Evolutionary conservation across 2,797 vertebrate genomes (phyloP), one percentile per base, ranked within the genome.

Genomic region (Hypotaenidia philippensis): DNA sequence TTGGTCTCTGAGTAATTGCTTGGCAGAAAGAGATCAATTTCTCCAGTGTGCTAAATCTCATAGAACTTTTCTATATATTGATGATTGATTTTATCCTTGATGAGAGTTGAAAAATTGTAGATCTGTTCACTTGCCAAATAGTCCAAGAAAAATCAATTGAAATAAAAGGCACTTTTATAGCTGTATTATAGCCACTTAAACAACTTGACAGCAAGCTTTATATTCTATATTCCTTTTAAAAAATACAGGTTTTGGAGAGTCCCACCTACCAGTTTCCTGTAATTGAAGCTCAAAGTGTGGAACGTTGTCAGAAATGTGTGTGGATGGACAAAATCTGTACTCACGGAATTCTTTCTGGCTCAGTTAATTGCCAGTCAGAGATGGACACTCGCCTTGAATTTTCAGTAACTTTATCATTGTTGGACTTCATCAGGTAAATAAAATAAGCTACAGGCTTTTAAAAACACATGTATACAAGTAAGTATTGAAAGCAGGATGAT

Each of bases 361-460:
- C 70, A 8, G 17, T 99, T 61, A 98, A 93, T 60, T 99, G 98
- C 96, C 97, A 97, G 40, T 65, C 94, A 32, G 94, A 98, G 47
- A 85, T 56, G 32, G 98, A 97, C 78, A 94, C 96, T 81, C 80
- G 26, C 16, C 91, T 98, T 31, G 94, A 97, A 72, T 99, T 99
- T 97, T 98, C 98, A 38, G 50, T 99, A 79, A 97, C 96, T 66
- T 98, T 99, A 65, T 98, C 98, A n/a, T 93, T 99, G 44, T 89
- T 97, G 69, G 98, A 99, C 97, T 99, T 99, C 89, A 98, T 99
- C 98, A 99, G 99, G 99, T 99, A 98, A 97, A 38, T 52, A 25
- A 84, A 84, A 91, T 19, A 65, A 83, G 16, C 32, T 87, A 44
- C 6, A 11, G 9, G 47, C 84, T 87, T 76, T 70, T 11, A 64